Evolutionary conservation across 2,113 vertebrate genomes (phyloP).

Genomic region (Lanius collurio): DNA sequence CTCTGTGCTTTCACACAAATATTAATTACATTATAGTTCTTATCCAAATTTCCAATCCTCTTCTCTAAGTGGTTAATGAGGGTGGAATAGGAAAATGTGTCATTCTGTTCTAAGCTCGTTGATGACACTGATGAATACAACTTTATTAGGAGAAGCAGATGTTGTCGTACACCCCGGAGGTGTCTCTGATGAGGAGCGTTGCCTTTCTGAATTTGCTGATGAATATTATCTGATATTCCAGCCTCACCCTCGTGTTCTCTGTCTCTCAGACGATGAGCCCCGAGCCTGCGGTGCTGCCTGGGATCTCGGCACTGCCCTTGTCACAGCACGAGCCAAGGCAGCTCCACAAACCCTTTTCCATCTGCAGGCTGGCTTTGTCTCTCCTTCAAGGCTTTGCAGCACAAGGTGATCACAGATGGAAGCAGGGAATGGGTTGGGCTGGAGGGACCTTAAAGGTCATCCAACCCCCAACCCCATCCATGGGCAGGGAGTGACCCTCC

Average conservation of each 20-base stretch:
- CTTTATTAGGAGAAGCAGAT: constrained; percentile 1
- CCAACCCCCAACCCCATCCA: not conserved
- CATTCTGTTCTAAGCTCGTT: not conserved
- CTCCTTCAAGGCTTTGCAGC: not conserved
- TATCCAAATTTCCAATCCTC: not conserved
- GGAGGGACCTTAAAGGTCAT: not conserved
- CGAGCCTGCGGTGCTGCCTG: not conserved
- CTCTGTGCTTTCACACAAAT: not conserved
- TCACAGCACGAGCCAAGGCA: not conserved
- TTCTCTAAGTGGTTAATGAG: not conserved
- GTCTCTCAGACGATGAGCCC: not conserved
- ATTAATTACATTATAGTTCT: accelerated
- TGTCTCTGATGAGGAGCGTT: not conserved
- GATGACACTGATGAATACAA: not conserved
- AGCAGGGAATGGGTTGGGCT: not conserved
- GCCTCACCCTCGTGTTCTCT: not conserved
- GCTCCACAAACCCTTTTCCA: not conserved
- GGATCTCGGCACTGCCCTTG: not conserved
- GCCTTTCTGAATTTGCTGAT: not conserved
- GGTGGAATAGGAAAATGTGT: not conserved
- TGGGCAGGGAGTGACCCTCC: not conserved
- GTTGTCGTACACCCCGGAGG: not conserved
- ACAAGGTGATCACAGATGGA: not conserved
- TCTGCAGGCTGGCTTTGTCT: not conserved
- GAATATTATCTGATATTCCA: not conserved